Base-by-base conservation (phyloP, 2,797 vertebrate species). In the Phataginus tricuspis region DNA sequence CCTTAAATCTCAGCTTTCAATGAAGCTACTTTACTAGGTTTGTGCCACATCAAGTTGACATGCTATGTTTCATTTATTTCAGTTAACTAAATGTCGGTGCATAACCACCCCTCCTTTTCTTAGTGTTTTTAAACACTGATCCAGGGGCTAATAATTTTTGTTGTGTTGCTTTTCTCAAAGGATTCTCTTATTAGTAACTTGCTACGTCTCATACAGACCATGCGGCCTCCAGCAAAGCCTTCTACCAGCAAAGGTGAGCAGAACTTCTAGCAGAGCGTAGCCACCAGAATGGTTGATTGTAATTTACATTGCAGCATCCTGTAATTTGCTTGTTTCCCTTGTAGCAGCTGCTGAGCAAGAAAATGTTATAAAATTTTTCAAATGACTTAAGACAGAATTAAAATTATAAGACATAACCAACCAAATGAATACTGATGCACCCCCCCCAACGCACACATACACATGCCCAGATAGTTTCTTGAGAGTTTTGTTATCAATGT, bases 141-240 rank as follows among this genome's bases (percentile, higher is more conserved):
- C 23, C 4, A 82, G 51, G 82, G n/a, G 27, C 45, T 90, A 37
- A 90, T 13, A 7, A 42, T 69, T 80, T 91, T 78, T 74, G 9
- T 86, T 93, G 16, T 86, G 5, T 93, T 94, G 39, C 2, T 74
- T 96, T 98, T 31, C 45, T 45, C 84, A 99, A 92, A 98, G 99
- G 99, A 99, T 97, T 99, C 99, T 1, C 99, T 99, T 88, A 91
- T 99, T 53, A 98, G 99, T 90, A 99, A 99, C 94, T 98, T 99
- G 96, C 98, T 99, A 0, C 99, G 99, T 53, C 99, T 99, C 95
- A 99, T 99, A 86, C 99, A 99, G 97, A 99, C 99, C 0, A 99
- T 99, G 99, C 98, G 99, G 10, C 99, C 99, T 55, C 99, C 99
- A 19, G 71, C 99, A 4, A 99, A 99, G 49, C 96, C 98, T 1